Evolutionary conservation across 2,888 invertebrate genomes (phyloP), one percentile per base, ranked within the genome.

Genomic region (Octonoba sinensis): DNA sequence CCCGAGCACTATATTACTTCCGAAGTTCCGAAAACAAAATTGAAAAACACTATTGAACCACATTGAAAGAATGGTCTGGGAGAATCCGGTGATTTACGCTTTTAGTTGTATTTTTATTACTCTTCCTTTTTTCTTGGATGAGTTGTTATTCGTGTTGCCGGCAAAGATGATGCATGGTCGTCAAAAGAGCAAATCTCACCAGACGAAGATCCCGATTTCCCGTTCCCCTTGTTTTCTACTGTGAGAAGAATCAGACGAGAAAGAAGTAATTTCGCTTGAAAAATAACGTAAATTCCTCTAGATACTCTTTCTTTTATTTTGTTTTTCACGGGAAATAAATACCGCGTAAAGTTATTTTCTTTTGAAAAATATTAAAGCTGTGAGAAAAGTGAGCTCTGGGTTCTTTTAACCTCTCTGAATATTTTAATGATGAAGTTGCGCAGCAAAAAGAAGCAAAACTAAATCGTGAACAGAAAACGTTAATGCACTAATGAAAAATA

Each of bases 221-320:
- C 67, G 67, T 75, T 75, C 75, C 67, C 49, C 46, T 64, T 77
- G 64, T 56, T 56, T 77, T 64, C 70, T 54, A 22, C 11, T 46
- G 59, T 18, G 74, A 46, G 8, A 8, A 36, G 36, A 36, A 36
- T 36, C 36, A 36, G 11, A 36, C 3, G 36, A 36, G 11, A 36
- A 11, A 36, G 36, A 27, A 66, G 66, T 24, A 78, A 71, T 78
- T 78, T 78, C 66, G 59, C 44, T 71, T 78, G 65, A 78, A 78
- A 77, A 71, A 77, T 77, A 77, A 77, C 77, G 64, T 70, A 77
- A 77, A 78, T 78, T 71, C 65, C 78, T 65, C 71, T 65, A 72
- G 71, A 78, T 78, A 72, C 64, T 11, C 57, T 20, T 46, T 57
- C 20, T 18, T 36, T 36, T 36, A n/a, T n/a, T n/a, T 64, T 46